Evolutionary conservation across 2,797 vertebrate species (phyloP), one percentile per base, ranked within the genome.

Genomic region (Oreochromis grahami): DNA sequence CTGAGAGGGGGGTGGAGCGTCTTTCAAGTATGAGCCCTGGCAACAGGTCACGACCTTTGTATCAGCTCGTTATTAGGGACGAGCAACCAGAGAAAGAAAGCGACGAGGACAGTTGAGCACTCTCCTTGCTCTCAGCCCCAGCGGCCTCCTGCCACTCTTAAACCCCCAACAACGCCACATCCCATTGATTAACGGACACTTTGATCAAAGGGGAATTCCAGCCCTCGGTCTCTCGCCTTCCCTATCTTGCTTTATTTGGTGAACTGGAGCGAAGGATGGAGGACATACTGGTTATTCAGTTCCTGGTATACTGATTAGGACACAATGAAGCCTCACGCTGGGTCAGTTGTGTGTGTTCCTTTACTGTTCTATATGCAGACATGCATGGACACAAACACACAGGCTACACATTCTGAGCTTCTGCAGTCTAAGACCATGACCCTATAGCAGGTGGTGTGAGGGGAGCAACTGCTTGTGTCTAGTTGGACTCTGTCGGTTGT

Each of bases 141-240:
- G 41, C 43, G 7, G 63, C 81, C 86, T 24, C 78, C 85, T n/a
- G 81, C 85, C 6, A 53, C 74, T 55, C 81, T 1, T 36, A 1
- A 77, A 76, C 76, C 86, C 87, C 60, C 88, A 84, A 86, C 84
- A 90, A 92, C 65, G 90, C 91, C 94, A 89, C 88, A 51, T 95
- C 92, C 86, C 89, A 94, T 94, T 91, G 88, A 93, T 76, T 87
- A 95, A 95, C 89, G 83, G 90, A 93, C 93, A 51, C 87, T 86
- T 76, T 94, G 95, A 95, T 96, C 95, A 95, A 95, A 95, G 91
- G 77, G 53, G 74, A 88, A 88, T 93, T 90, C 86, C 88, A 81
- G 84, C 90, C 77, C 81, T 80, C 80, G 5, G 72, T 68, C 84
- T 32, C 84, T 88, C 19, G 79, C 92, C 63, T 85, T 86, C 84